Conservation (phyloP, 2,797 vertebrate genomes). For the Notoglanidium macrostoma region DNA sequence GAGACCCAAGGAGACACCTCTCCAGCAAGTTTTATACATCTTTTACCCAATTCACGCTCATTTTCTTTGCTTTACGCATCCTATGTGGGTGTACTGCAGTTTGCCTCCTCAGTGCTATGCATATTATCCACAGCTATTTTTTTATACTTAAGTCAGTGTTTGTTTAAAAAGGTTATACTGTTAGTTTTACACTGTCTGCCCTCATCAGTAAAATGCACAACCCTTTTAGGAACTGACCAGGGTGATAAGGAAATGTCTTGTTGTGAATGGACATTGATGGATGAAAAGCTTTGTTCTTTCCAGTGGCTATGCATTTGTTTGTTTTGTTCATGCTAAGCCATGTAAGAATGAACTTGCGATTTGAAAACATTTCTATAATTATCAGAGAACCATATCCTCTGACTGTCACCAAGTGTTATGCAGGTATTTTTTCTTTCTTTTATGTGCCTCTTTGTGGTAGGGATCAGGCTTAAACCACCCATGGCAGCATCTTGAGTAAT, state of each 20-base stretch:
- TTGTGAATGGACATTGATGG: not conserved
- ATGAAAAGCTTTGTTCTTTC: conserved; percentile 16
- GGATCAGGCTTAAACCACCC: conserved; percentile 16
- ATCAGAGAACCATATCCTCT: not conserved
- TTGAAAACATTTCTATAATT: conserved; percentile 12
- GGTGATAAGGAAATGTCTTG: conserved; percentile 4
- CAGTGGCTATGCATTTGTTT: conserved; percentile 14
- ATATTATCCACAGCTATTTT: conserved; percentile 28
- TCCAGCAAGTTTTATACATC: conserved; percentile 15
- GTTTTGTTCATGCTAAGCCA: conserved; percentile 32
- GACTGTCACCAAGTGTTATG: conserved; percentile 5
- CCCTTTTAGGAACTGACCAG: conserved; percentile 8
- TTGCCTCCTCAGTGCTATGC: conserved; percentile 51
- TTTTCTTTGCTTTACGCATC: conserved; percentile 13
- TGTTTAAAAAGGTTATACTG: conserved; percentile 18
- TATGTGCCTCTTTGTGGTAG: not conserved
- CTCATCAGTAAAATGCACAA: conserved; percentile 29
- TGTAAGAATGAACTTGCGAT: conserved; percentile 8
- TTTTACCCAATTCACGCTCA: conserved; percentile 20
- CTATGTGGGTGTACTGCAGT: conserved; percentile 10
- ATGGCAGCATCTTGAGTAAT: not conserved
- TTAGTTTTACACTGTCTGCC: conserved; percentile 2
- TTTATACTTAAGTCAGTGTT: conserved; percentile 33
- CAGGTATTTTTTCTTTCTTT: not conserved
- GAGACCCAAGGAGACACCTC: not conserved